Conservation (phyloP, 2,797 vertebrate species). For the Anolis apletophallus region DNA sequence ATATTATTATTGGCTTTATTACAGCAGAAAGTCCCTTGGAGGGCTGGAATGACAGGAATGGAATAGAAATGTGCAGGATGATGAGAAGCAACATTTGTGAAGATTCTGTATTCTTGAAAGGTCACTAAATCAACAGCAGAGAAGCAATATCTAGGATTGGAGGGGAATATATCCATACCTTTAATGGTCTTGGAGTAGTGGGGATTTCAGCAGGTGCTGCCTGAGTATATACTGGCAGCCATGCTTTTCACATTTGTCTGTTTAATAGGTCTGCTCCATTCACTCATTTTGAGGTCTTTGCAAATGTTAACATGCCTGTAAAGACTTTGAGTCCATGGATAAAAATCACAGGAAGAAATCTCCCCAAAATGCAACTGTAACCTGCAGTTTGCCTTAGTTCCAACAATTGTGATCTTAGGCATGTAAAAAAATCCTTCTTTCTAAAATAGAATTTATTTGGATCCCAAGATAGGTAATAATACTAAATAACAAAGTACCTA, state of each 20-base stretch:
- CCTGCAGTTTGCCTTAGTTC: background rate
- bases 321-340: background rate
- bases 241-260: background rate
- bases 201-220: too few species aligned
- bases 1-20: constrained; percentile 2
- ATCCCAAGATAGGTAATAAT: background rate
- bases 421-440: background rate
- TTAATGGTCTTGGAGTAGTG: background rate
- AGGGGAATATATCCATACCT: background rate
- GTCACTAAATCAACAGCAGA: background rate
- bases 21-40: background rate
- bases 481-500: background rate
- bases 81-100: background rate
- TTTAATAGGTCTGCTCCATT: background rate
- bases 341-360: background rate
- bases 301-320: background rate
- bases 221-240: background rate
- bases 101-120: background rate
- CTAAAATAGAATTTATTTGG: background rate
- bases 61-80: background rate
- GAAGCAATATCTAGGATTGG: background rate
- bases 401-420: background rate
- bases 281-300: background rate
- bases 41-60: background rate
- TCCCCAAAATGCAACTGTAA: background rate